Evolutionary conservation across 2,888 invertebrate species (phyloP).

Genomic region (Amphiduros pacificus): DNA sequence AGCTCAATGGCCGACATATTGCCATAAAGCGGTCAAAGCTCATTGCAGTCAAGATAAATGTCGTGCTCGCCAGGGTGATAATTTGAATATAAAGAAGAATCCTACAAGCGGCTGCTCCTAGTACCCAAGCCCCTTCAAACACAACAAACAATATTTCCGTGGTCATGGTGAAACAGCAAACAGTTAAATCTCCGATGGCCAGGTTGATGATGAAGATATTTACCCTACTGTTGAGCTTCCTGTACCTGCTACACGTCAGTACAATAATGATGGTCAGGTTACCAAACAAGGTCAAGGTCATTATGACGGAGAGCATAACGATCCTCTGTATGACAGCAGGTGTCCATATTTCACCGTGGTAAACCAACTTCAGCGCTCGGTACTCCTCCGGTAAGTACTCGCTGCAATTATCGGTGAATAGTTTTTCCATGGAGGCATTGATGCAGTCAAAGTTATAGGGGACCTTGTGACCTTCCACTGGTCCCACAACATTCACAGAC

Average conservation of each 20-base stretch:
- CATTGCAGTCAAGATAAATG: conserved; percentile 61
- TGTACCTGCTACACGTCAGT: conserved; percentile 53
- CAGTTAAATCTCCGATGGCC: conserved; percentile 60
- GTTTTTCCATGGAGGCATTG: too few relatives aligned
- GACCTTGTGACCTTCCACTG: too few relatives aligned
- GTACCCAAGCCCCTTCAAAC: conserved; percentile 59
- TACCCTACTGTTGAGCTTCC: conserved; percentile 57
- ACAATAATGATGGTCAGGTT: conserved; percentile 58
- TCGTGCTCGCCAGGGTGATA: conserved; percentile 59
- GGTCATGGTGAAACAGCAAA: conserved; percentile 60
- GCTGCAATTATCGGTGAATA: too few relatives aligned
- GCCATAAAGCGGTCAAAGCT: conserved; percentile 60
- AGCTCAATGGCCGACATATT: conserved; percentile 57
- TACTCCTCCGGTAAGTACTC: too few relatives aligned
- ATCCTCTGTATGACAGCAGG: conserved; percentile 59
- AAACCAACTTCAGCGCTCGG: conserved; percentile 17
- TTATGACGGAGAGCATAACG: conserved; percentile 55
- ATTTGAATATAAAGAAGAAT: conserved; percentile 58
- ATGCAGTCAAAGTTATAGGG: too few relatives aligned
- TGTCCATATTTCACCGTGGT: conserved; percentile 49
- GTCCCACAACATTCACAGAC: too few relatives aligned
- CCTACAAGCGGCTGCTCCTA: conserved; percentile 58
- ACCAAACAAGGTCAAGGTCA: conserved; percentile 56
- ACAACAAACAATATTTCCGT: conserved; percentile 60
- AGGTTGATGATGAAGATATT: conserved; percentile 61